Percentiles rank a stretch among this genome's conserved stretches.
phyloP scores from a whole-genome alignment of 2,888 invertebrate genomes.

The Scaptomyza caliginosa region DNA sequence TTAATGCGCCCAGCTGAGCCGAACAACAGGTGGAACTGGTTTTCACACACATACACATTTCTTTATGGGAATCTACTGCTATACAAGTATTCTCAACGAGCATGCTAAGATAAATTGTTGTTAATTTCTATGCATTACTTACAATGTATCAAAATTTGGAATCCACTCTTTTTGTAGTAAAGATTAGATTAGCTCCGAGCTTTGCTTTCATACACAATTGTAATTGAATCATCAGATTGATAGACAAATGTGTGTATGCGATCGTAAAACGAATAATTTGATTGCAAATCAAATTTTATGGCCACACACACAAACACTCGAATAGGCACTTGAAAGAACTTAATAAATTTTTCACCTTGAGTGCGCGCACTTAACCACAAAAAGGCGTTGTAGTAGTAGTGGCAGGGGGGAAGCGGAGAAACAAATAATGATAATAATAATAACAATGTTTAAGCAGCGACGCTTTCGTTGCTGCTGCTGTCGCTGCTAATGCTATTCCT shows the following conservation, averaged over 20 bases:
- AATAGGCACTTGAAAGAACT: slow-evolving; percentile 67
- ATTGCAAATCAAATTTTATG: slow-evolving; percentile 61
- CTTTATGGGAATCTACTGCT: slow-evolving; percentile 3
- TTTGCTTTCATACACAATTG: slow-evolving; percentile 5
- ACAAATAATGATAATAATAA: slow-evolving; percentile 63
- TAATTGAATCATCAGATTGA: slow-evolving; percentile 30
- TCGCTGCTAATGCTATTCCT: not conserved
- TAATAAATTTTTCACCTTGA: slow-evolving; percentile 73
- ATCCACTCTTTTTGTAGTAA: not conserved
- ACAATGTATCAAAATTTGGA: slow-evolving; percentile 14
- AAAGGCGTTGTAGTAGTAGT: slow-evolving; percentile 31
- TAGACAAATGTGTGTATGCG: slow-evolving; percentile 21
- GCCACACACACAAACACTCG: slow-evolving; percentile 47
- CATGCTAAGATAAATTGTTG: slow-evolving; percentile 12
- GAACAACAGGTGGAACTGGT: slow-evolving; percentile 58
- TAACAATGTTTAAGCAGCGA: slow-evolving; percentile 60
- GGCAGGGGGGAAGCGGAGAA: slow-evolving; percentile 44
- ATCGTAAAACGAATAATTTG: slow-evolving; percentile 60
- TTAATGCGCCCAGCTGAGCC: slow-evolving; percentile 26
- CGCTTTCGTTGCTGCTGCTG: slow-evolving; percentile 11
- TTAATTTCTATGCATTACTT: slow-evolving; percentile 1
- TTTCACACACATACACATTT: slow-evolving; percentile 17
- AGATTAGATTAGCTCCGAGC: not conserved
- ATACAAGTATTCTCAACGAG: not conserved
- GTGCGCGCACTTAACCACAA: slow-evolving; percentile 70